phyloP scores from a whole-genome alignment of 2,113 vertebrate genomes.

The Carassius carassius region DNA sequence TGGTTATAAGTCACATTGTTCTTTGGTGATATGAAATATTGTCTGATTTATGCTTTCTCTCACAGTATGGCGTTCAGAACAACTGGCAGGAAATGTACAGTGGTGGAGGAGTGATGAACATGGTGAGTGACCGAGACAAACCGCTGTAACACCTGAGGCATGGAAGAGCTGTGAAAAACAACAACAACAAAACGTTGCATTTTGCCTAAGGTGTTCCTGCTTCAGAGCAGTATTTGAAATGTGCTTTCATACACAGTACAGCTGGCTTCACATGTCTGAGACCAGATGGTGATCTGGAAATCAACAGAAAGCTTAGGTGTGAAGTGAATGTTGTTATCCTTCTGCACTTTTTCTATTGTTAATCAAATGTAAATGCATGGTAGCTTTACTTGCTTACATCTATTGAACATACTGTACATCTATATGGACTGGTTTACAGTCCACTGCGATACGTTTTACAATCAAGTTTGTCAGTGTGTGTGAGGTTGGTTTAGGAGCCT shows the following conservation, averaged over 20 bases:
- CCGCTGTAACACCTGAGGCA: background rate
- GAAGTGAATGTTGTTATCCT: background rate
- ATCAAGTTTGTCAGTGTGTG: no score
- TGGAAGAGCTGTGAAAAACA: background rate
- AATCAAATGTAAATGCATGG: background rate
- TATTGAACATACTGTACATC: background rate
- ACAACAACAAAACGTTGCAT: background rate
- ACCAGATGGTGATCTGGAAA: background rate
- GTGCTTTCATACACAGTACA: background rate
- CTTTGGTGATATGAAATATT: background rate
- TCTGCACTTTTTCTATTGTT: background rate
- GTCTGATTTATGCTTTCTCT: background rate
- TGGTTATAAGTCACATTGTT: background rate
- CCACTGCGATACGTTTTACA: no score
- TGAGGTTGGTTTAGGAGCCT: no score
- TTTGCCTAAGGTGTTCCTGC: background rate
- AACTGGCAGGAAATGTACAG: background rate
- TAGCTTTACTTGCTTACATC: background rate
- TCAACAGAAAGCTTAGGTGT: background rate
- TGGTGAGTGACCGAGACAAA: conserved; percentile 57
- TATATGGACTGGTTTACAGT: no score
- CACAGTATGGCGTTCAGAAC: background rate
- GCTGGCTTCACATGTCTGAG: background rate
- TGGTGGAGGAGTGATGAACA: background rate
- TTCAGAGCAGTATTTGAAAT: background rate